Percentiles rank a stretch among this genome's conserved stretches.
These are phyloP conservation scores for Synergus umbraculus DNA, from an alignment of 2,888 invertebrate species.

Conservation along the genomic window DNA sequence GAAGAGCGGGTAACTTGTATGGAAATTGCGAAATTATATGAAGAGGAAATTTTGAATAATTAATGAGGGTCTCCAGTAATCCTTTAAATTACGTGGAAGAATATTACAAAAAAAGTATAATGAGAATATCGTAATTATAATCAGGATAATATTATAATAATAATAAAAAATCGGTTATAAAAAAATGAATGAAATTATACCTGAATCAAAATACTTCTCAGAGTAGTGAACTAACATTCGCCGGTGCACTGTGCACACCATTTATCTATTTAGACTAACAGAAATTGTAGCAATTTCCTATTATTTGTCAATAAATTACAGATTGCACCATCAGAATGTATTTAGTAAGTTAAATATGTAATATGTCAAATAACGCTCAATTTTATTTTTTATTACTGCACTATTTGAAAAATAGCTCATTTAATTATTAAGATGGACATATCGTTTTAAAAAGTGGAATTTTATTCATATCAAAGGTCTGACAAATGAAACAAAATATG, in stretches of 20 bases:
- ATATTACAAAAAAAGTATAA: too few species aligned
- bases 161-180: not conserved
- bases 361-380: too few species aligned
- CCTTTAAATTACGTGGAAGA: too few species aligned
- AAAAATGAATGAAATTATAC: not conserved
- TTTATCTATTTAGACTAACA: slow-evolving; percentile 8
- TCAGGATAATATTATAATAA: too few species aligned
- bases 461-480: too few species aligned
- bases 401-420: too few species aligned
- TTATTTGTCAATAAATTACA: slow-evolving; percentile 8
- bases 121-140: too few species aligned
- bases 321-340: not conserved
- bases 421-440: too few species aligned
- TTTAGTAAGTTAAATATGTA: not conserved
- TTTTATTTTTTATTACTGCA: too few species aligned
- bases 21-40: slow-evolving; percentile 27
- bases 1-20: not conserved
- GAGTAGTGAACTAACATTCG: not conserved
- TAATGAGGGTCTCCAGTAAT: slow-evolving; percentile 2
- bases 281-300: not conserved
- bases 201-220: not conserved
- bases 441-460: too few species aligned
- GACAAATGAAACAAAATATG: too few species aligned
- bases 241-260: not conserved
- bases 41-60: slow-evolving; percentile 17